These are phyloP conservation scores for Urocitellus parryii DNA, from an alignment of 2,113 vertebrate genomes.

Conservation along the genomic window DNA sequence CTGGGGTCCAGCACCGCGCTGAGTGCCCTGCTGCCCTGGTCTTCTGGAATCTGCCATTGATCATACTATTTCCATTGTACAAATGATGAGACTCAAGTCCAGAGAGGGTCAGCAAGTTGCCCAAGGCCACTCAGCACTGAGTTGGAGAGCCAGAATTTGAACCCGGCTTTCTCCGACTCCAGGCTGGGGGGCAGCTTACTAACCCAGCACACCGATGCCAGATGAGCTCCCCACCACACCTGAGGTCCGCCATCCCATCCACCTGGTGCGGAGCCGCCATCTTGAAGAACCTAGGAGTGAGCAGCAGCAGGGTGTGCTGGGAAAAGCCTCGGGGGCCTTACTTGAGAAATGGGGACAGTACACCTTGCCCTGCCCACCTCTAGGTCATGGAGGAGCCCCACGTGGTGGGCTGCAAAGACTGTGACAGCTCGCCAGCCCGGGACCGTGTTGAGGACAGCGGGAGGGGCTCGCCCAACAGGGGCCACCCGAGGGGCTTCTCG, in stretches of 20 bases:
- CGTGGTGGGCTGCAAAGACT: neutral
- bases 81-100: neutral
- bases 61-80: neutral
- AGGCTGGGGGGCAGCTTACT: neutral
- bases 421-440: neutral
- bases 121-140: neutral
- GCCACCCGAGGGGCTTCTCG: neutral
- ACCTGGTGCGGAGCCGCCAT: neutral
- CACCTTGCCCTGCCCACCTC: neutral
- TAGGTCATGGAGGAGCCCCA: neutral
- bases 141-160: neutral
- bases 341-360: neutral
- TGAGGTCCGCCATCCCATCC: neutral
- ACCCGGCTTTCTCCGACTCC: neutral
- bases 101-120: neutral
- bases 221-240: neutral
- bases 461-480: no score
- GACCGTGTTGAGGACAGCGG: neutral
- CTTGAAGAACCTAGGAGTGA: neutral
- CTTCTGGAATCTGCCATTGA: neutral
- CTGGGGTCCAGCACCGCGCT: neutral
- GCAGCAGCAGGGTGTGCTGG: neutral
- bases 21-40: accelerated
- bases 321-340: neutral
- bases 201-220: neutral